Percentiles rank a stretch among this genome's conserved stretches.
Conservation (phyloP, 2,113 vertebrate species). For the Nansenia antarctica region DNA sequence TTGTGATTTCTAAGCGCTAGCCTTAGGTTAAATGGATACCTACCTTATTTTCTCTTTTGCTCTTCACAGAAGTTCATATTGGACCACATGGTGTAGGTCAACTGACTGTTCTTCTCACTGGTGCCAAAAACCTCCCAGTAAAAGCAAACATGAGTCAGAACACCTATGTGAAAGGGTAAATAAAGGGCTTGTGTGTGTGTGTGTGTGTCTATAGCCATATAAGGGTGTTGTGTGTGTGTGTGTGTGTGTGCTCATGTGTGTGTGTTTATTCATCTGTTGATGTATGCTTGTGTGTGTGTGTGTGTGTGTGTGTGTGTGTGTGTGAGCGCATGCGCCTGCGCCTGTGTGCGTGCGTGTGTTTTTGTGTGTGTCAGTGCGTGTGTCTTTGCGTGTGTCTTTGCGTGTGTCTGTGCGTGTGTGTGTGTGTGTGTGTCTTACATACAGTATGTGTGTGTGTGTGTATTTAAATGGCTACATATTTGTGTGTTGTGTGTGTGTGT, state of each 20-base stretch:
- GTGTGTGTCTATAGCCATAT: not conserved
- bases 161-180: slow-evolving; percentile 79
- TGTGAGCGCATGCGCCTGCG: too few relatives aligned
- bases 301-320: slow-evolving; percentile 42
- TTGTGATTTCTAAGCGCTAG: slow-evolving; percentile 27
- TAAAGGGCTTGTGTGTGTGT: slow-evolving; percentile 27
- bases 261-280: slow-evolving; percentile 5
- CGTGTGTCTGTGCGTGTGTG: not conserved
- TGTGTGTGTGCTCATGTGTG: slow-evolving; percentile 21
- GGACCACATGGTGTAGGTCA: slow-evolving; percentile 46
- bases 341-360: not conserved
- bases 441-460: not conserved
- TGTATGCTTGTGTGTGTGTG: slow-evolving; percentile 17
- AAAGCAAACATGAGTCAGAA: slow-evolving; percentile 65
- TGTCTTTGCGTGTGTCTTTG: too few relatives aligned
- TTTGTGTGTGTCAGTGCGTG: not conserved
- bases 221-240: slow-evolving; percentile 4
- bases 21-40: not conserved
- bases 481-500: too few relatives aligned
- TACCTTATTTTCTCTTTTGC: not conserved
- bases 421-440: not conserved
- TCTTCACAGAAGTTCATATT: slow-evolving; percentile 52
- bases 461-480: not conserved
- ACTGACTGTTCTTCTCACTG: slow-evolving; percentile 75
- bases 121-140: slow-evolving; percentile 71